Percentiles rank a stretch among this genome's conserved stretches.
phyloP scores from a whole-genome alignment of 2,113 vertebrate species.

The Dryoscopus gambensis region DNA sequence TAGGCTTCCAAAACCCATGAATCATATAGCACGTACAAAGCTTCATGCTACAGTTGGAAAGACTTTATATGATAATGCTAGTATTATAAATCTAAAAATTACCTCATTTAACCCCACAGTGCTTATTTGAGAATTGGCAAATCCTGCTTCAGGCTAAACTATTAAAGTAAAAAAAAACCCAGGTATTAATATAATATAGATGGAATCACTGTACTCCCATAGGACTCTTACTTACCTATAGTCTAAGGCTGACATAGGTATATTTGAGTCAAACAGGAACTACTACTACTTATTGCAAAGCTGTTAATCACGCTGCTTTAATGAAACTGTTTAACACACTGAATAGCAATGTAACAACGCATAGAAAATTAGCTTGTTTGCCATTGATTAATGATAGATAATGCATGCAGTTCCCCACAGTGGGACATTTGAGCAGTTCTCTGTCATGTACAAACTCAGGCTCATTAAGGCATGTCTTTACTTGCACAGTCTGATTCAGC shows the following conservation, averaged over 20 bases:
- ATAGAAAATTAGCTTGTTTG: slow-evolving; percentile 32
- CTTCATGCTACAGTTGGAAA: neutral
- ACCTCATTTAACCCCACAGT: neutral
- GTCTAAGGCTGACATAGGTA: neutral
- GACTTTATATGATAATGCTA: neutral
- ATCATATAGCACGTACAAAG: neutral
- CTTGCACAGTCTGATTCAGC: neutral
- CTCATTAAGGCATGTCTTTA: neutral
- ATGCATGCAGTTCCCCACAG: neutral
- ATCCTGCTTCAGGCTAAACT: neutral
- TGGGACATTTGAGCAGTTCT: neutral
- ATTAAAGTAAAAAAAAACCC: neutral
- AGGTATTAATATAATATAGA: neutral
- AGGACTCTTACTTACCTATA: neutral
- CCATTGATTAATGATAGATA: slow-evolving; percentile 33
- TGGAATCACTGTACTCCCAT: neutral
- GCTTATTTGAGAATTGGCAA: neutral
- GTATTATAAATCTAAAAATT: neutral
- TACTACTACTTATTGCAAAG: neutral
- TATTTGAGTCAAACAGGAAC: slow-evolving; percentile 17
- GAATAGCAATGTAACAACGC: slow-evolving; percentile 20
- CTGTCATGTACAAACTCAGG: neutral
- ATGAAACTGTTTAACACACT: neutral
- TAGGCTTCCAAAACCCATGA: neutral
- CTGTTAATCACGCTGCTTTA: neutral